Conservation (phyloP, 53 echinoderm and acorn worm species). For the Henricia sp. region DNA sequence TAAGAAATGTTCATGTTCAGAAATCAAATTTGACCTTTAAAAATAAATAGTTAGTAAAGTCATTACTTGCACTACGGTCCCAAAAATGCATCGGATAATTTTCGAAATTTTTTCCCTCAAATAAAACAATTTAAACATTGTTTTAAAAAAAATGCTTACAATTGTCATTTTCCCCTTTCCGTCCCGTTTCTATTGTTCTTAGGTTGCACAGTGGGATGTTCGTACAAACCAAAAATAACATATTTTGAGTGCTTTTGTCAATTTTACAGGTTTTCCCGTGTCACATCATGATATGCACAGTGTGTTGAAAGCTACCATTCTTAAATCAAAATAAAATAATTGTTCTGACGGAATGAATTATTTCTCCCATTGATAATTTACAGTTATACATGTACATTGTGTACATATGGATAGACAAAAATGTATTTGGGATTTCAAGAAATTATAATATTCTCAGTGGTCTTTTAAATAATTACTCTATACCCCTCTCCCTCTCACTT, state of each 20-base stretch:
- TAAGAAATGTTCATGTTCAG: too few species aligned
- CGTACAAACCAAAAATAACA: constrained; percentile 37
- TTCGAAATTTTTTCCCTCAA: neutral
- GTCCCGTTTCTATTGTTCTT: constrained; percentile 8
- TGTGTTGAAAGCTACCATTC: constrained; percentile 45
- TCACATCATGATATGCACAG: constrained; percentile 63
- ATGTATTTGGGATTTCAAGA: constrained; percentile 1
- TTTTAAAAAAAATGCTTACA: neutral
- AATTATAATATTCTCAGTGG: neutral
- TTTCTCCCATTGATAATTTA: neutral
- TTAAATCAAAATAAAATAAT: constrained; percentile 20
- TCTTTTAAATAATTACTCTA: neutral
- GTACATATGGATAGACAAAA: neutral
- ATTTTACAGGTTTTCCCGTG: constrained; percentile 22
- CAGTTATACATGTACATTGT: neutral
- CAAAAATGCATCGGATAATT: neutral
- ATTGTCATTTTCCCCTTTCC: neutral
- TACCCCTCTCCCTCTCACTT: neutral
- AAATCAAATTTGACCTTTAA: too few species aligned
- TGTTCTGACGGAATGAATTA: neutral
- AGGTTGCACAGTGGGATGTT: constrained; percentile 57
- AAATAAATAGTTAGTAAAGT: neutral
- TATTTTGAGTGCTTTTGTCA: constrained; percentile 63
- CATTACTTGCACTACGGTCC: neutral
- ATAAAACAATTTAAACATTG: neutral